Evolutionary conservation across 2,797 vertebrate genomes (phyloP).

Genomic region (Sardinella longiceps): DNA sequence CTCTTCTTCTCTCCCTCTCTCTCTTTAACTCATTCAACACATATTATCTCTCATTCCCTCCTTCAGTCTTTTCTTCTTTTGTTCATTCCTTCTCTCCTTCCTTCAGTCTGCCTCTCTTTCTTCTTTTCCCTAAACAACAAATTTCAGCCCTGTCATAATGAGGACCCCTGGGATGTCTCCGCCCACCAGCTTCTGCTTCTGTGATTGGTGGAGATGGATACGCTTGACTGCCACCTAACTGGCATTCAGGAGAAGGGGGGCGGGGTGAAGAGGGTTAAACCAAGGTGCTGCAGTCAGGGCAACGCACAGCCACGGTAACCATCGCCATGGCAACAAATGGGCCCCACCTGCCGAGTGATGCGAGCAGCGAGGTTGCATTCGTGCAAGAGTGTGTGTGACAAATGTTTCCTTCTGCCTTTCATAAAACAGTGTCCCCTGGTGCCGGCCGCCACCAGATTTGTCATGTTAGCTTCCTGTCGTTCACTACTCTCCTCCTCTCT

Average conservation of each 20-base stretch:
- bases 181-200: neutral
- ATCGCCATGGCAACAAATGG: slow-evolving; percentile 13
- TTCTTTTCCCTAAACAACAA: slow-evolving; percentile 29
- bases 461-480: neutral
- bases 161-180: slow-evolving; percentile 24
- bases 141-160: slow-evolving; percentile 13
- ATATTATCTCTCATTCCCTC: neutral
- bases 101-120: neutral
- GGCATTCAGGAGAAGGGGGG: neutral
- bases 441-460: neutral
- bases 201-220: slow-evolving; percentile 12
- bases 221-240: neutral
- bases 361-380: neutral
- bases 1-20: neutral
- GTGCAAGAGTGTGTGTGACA: neutral
- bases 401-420: neutral
- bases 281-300: slow-evolving; percentile 11
- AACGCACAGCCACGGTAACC: neutral
- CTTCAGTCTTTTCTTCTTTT: too few relatives aligned
- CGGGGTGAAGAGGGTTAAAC: neutral
- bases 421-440: neutral
- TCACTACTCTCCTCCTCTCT: neutral
- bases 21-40: neutral
- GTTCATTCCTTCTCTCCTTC: too few relatives aligned
- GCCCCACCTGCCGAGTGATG: neutral